Evolutionary conservation across 2,797 vertebrate species (phyloP), one percentile per base, ranked within the genome.

Genomic region (Pangasius krempfi): DNA sequence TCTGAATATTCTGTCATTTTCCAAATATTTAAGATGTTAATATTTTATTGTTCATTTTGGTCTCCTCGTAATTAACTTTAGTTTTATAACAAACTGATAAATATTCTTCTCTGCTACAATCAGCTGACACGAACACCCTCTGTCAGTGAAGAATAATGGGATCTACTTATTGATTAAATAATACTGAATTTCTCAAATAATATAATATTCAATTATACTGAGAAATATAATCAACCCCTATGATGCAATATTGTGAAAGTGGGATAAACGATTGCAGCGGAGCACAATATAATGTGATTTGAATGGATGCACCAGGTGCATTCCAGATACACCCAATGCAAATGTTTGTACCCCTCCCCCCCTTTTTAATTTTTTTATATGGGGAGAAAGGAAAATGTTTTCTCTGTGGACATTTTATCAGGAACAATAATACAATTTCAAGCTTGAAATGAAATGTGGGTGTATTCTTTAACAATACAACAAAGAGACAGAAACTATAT

Each of bases 191-290:
- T 27, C 54, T 60, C 33, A 60, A 58, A 58, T 37, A 22, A 58
- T 10, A 16, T 4, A 18, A 54, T 7, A 60, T 40, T 60, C 56
- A 44, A 27, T 62, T 44, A 27, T 62, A 44, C 22, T 62, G 22
- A 40, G 5, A 60, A 5, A 60, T 40, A 27, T 44, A 40, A 82
- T 44, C 80, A 40, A 4, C 22, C 56, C 33, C 33, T 6, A 8
- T 82, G 80, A 82, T 62, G 80, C 80, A 82, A 60, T 27, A 27
- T 40, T 40, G 79, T 60, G 79, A 62, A 82, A 62, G 56, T 1
- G 22, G 37, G 13, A 40, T 25, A 14, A 40, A 62, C 25, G 1
- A 20, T 27, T 27, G 5, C 22, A 33, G 76, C 10, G 16, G 18
- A 56, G 9, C 8, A 2, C 80, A 82, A 14, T 60, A 27, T 14